Conservation (phyloP, 2,797 vertebrate species). For the Mallotus villosus region DNA sequence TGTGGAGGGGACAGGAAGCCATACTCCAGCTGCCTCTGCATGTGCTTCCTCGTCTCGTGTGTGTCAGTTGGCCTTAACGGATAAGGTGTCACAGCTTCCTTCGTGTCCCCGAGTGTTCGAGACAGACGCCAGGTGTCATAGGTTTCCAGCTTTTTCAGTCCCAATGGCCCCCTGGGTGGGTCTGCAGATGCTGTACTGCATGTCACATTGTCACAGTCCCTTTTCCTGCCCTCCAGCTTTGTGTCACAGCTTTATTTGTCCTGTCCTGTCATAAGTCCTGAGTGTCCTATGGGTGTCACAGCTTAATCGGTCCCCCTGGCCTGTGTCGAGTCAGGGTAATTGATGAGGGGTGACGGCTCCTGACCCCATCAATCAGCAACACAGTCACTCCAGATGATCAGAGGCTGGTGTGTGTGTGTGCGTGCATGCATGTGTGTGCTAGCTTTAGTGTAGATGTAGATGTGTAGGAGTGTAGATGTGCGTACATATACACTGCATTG, state of each 20-base stretch:
- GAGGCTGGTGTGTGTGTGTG: background rate
- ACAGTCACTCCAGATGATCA: slow-evolving; percentile 21
- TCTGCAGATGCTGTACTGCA: too few species aligned
- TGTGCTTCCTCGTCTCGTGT: background rate
- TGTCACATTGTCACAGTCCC: background rate
- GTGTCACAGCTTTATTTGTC: slow-evolving; percentile 28
- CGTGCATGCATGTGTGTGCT: background rate
- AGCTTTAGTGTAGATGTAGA: background rate
- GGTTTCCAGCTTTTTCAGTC: slow-evolving; percentile 21
- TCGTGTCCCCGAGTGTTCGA: background rate
- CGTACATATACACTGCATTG: background rate
- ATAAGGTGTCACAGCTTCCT: slow-evolving; percentile 5
- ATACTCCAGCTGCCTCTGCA: background rate
- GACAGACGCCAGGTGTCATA: background rate
- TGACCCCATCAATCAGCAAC: slow-evolving; percentile 36
- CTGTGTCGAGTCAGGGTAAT: slow-evolving; percentile 30
- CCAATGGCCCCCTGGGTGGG: too few species aligned
- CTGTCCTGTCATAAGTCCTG: slow-evolving; percentile 38
- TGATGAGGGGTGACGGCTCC: slow-evolving; percentile 38
- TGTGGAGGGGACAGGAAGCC: too few species aligned
- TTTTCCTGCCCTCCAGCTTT: background rate
- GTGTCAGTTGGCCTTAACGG: background rate
- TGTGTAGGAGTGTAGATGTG: background rate
- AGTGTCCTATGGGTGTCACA: slow-evolving; percentile 43
- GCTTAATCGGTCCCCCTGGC: slow-evolving; percentile 42